A percentile compares a stretch with the other conserved stretches of the same genome.
These are phyloP conservation scores for Acrocyrtus sp. DNA, from an alignment of 2,888 invertebrate genomes.

Conservation along the genomic window DNA sequence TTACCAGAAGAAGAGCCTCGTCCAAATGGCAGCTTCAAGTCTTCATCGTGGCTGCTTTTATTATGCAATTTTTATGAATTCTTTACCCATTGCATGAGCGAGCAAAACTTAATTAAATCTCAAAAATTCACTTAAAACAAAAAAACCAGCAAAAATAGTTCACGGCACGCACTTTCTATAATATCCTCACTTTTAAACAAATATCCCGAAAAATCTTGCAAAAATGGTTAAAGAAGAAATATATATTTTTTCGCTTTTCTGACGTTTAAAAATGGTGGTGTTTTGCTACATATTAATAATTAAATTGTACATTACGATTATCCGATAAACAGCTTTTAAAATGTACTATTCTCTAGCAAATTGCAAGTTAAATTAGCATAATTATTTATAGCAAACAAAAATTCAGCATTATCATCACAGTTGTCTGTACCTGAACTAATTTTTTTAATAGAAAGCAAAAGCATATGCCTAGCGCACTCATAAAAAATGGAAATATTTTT, in stretches of 20 bases:
- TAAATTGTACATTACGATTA: too few species aligned
- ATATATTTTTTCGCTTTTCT: too few species aligned
- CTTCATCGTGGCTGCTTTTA: constrained; percentile 1
- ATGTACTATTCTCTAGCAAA: too few species aligned
- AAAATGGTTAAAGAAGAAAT: too few species aligned
- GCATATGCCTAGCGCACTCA: background rate
- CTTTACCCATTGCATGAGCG: constrained; percentile 9
- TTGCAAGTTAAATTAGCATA: constrained; percentile 8
- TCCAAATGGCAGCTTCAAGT: constrained; percentile 8
- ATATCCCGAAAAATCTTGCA: too few species aligned
- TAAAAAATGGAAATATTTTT: too few species aligned
- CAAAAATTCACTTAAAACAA: background rate
- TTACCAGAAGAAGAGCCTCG: constrained; percentile 10
- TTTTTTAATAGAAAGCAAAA: constrained; percentile 36
- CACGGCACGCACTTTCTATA: too few species aligned
- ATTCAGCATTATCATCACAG: constrained; percentile 36
- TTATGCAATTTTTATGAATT: background rate
- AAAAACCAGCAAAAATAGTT: too few species aligned
- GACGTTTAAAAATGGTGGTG: too few species aligned
- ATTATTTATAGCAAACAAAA: background rate
- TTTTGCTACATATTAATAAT: too few species aligned
- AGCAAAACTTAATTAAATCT: background rate
- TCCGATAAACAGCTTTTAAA: too few species aligned
- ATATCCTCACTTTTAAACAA: too few species aligned
- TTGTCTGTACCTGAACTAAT: constrained; percentile 45